Percentiles rank a stretch among this genome's conserved stretches.
Evolutionary conservation across 2,113 vertebrate genomes (phyloP).

Genomic region (Vulpes lagopus): DNA sequence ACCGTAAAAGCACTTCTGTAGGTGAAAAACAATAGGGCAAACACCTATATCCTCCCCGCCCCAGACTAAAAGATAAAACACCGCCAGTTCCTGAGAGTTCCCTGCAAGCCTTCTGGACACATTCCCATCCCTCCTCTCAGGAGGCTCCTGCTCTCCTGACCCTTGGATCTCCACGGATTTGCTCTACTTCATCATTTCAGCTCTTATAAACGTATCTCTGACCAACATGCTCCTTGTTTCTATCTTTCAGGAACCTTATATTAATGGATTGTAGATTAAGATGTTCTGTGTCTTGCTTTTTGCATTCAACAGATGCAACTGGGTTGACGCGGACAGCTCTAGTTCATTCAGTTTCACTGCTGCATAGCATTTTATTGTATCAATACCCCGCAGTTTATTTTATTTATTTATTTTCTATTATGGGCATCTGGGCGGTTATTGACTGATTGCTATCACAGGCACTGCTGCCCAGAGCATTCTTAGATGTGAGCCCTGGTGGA

Average conservation of each 20-base stretch:
- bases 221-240: not conserved
- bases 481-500: not conserved
- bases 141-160: not conserved
- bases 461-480: not conserved
- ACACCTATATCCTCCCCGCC: not conserved
- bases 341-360: not conserved
- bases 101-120: not conserved
- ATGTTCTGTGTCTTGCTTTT: not conserved
- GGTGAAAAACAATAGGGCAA: not conserved
- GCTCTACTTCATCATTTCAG: not conserved
- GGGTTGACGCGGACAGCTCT: not conserved
- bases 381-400: not conserved
- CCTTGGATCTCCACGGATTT: not conserved
- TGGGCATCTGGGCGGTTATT: not conserved
- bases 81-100: not conserved
- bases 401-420: constrained; percentile 15
- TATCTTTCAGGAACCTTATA: not conserved
- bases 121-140: not conserved
- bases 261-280: not conserved
- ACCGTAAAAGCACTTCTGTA: not conserved
- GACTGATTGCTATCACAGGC: not conserved
- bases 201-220: not conserved
- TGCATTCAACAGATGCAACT: not conserved
- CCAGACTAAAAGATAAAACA: not conserved
- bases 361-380: not conserved